Evolutionary conservation across 2,797 vertebrate species (phyloP).

Genomic region (Merluccius polli): DNA sequence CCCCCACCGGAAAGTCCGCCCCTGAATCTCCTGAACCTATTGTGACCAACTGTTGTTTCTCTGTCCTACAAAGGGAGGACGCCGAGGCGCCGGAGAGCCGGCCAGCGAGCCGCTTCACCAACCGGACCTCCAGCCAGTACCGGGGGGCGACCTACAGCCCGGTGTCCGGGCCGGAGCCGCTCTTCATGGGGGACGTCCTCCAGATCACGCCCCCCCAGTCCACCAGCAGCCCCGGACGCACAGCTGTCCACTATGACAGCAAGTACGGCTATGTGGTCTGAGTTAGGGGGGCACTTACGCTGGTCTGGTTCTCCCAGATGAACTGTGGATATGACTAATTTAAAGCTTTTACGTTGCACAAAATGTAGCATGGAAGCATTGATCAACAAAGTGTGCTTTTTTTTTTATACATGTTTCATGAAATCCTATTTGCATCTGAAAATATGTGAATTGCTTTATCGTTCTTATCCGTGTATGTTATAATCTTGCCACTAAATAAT

Average conservation of each 20-base stretch:
- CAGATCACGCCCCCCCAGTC: conserved; percentile 6
- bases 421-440: background rate
- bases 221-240: conserved; percentile 38
- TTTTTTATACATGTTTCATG: background rate
- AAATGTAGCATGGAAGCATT: background rate
- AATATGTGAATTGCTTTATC: background rate
- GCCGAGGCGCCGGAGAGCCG: conserved; percentile 68
- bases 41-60: conserved; percentile 1
- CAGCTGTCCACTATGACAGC: conserved; percentile 42
- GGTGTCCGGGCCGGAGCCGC: conserved; percentile 15
- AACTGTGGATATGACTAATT: background rate
- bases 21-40: background rate
- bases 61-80: conserved; percentile 67
- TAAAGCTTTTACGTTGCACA: background rate
- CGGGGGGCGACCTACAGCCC: conserved; percentile 56
- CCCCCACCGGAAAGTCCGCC: no score
- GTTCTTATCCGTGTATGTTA: background rate
- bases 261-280: conserved; percentile 58
- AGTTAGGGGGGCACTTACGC: conserved; percentile 17
- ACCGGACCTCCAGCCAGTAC: conserved; percentile 52
- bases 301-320: background rate
- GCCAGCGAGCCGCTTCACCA: conserved; percentile 58
- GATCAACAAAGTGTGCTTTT: background rate
- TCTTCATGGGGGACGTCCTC: conserved; percentile 8
- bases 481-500: background rate